Conservation (phyloP, 2,888 invertebrate species). For the Chydorus sphaericus region DNA sequence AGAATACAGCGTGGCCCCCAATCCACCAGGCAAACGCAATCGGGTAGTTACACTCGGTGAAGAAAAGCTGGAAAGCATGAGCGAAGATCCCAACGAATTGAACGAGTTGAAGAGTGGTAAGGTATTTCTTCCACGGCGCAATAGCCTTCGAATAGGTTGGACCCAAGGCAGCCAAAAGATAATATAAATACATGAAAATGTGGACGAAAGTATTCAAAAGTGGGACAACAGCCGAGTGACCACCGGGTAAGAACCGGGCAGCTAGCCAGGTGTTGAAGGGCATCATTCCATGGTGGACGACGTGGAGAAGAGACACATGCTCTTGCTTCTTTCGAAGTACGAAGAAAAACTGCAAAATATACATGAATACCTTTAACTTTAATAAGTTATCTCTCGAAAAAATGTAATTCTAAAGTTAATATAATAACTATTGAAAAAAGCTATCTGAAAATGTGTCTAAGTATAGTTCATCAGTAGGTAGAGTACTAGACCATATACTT, state of each 20-base stretch:
- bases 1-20: slow-evolving; percentile 84
- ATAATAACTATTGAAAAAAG: too few species aligned
- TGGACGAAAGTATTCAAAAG: neutral
- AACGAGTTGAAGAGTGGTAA: neutral
- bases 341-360: slow-evolving; percentile 41
- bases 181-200: neutral
- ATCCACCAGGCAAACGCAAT: slow-evolving; percentile 80
- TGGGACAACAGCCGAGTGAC: neutral
- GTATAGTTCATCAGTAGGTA: too few species aligned
- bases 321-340: neutral
- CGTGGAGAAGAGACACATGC: neutral
- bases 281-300: slow-evolving; percentile 34
- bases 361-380: too few species aligned
- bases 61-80: slow-evolving; percentile 81
- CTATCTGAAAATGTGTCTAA: too few species aligned
- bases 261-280: neutral
- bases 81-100: slow-evolving; percentile 81
- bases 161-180: neutral
- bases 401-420: too few species aligned
- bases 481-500: too few species aligned
- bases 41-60: slow-evolving; percentile 84
- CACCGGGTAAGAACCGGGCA: neutral
- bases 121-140: neutral
- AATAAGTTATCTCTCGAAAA: too few species aligned
- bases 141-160: neutral